phyloP scores from a whole-genome alignment of 2,888 invertebrate species.

The Trissoscelio sp. region DNA sequence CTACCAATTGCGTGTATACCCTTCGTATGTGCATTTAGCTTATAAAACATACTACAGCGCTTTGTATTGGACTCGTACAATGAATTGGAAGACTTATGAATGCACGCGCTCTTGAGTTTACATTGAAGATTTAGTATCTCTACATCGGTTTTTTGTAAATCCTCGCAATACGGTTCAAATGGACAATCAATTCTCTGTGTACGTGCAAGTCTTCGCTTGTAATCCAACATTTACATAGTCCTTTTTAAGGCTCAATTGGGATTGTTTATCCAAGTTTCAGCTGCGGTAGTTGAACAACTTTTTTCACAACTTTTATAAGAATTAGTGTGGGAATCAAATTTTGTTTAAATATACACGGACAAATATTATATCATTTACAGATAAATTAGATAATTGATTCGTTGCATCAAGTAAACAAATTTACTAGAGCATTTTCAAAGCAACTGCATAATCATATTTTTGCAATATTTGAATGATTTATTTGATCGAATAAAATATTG shows the following conservation, averaged over 20 bases:
- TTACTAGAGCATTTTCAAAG: too few relatives aligned
- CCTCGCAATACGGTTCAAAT: slow-evolving; percentile 72
- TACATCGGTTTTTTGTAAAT: slow-evolving; percentile 70
- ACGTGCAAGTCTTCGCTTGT: slow-evolving; percentile 4
- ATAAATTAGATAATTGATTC: too few relatives aligned
- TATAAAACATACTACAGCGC: slow-evolving; percentile 75
- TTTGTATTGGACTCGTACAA: slow-evolving; percentile 64
- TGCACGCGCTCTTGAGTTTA: slow-evolving; percentile 80
- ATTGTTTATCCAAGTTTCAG: background rate
- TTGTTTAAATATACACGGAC: too few relatives aligned
- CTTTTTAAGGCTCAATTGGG: background rate
- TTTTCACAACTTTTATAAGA: too few relatives aligned
- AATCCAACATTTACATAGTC: slow-evolving; percentile 49
- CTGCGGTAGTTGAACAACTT: background rate
- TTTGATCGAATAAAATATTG: too few relatives aligned
- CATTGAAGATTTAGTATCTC: slow-evolving; percentile 78
- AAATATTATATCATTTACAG: too few relatives aligned
- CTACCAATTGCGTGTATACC: slow-evolving; percentile 69
- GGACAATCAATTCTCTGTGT: slow-evolving; percentile 74
- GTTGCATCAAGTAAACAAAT: too few relatives aligned
- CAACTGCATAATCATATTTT: too few relatives aligned
- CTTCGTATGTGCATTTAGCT: slow-evolving; percentile 75
- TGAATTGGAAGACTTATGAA: slow-evolving; percentile 72
- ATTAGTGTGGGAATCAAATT: too few relatives aligned
- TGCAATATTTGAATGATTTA: too few relatives aligned